Base-by-base conservation (phyloP, 2,113 vertebrate species). In the Symphodus melops region DNA sequence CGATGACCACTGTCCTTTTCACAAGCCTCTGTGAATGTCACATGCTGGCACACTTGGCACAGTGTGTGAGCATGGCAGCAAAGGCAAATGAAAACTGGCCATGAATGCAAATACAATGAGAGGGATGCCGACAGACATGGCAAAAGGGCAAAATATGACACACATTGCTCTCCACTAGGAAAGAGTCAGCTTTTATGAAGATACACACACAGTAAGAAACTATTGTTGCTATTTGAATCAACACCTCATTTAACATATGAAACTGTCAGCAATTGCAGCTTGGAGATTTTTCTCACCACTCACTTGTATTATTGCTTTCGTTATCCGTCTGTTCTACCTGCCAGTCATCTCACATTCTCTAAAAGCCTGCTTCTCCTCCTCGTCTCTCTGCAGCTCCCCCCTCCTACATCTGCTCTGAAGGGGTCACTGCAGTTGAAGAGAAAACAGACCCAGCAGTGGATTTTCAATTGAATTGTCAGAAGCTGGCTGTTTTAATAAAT, bases 401-500 rank as follows among this genome's bases (percentile, higher is more conserved):
- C 66, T 64, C 69, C 54, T 53, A 33, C 53, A 52, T 59, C 69
- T 60, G 53, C 79, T 81, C 68, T 82, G 80, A 86, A 87, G 83
- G 83, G 78, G 70, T 89, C 83, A 82, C 81, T 86, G 77, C 84
- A 81, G 92, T 91, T 81, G 68, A 84, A 86, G 74, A 58, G 72
- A 88, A 92, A 92, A 91, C 86, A 90, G 79, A 87, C 82, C 84
- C 87, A 88, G 84, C 83, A 77, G 85, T 85, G 82, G 70, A 79
- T 90, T 90, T 90, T 77, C 89, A 82, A 90, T 91, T 89, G 88
- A 87, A 90, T 92, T 88, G 87, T 91, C 90, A 86, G 88, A 87
- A 88, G 77, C 82, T 87, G 77, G 75, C 77, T 77, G 82, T 88
- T 92, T 93, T 92, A 91, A 91, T 92, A 91, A 92, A 93, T 86